phyloP scores from a whole-genome alignment of 2,888 invertebrate genomes.

The Sisyra terminalis region DNA sequence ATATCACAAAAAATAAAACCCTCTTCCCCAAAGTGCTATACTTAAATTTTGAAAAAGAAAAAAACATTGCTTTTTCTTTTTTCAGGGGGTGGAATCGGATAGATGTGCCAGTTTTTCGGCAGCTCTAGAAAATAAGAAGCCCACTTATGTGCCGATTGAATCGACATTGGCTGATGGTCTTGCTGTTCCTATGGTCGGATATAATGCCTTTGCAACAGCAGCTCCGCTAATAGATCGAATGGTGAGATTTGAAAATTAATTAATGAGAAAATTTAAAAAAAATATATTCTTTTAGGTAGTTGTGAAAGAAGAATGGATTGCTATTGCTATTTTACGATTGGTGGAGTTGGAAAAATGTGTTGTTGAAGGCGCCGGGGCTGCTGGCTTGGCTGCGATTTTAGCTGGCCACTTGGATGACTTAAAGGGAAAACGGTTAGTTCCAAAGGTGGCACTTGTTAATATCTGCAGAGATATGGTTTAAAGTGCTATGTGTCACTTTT shows the following conservation, averaged over 20 bases:
- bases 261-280: background rate
- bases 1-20: too few relatives aligned
- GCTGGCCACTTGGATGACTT: slow-evolving; percentile 45
- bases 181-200: slow-evolving; percentile 50
- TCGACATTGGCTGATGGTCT: slow-evolving; percentile 53
- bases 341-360: slow-evolving; percentile 52
- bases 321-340: slow-evolving; percentile 41
- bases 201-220: slow-evolving; percentile 48
- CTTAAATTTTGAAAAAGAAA: too few relatives aligned
- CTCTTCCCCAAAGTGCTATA: too few relatives aligned
- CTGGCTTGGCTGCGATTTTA: slow-evolving; percentile 48
- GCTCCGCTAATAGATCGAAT: slow-evolving; percentile 45
- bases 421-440: slow-evolving; percentile 40
- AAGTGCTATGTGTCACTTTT: background rate
- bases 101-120: slow-evolving; percentile 72
- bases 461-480: background rate
- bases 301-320: slow-evolving; percentile 46
- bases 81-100: slow-evolving; percentile 81
- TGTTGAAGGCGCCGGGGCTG: slow-evolving; percentile 57
- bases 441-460: slow-evolving; percentile 13
- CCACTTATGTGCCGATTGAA: slow-evolving; percentile 31
- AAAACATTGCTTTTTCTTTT: too few relatives aligned
- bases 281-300: slow-evolving; percentile 24
- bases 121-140: slow-evolving; percentile 37
- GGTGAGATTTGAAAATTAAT: slow-evolving; percentile 24